These are phyloP conservation scores for Drosophila truncata DNA, from an alignment of 1,140 invertebrate genomes.

Conservation along the genomic window DNA sequence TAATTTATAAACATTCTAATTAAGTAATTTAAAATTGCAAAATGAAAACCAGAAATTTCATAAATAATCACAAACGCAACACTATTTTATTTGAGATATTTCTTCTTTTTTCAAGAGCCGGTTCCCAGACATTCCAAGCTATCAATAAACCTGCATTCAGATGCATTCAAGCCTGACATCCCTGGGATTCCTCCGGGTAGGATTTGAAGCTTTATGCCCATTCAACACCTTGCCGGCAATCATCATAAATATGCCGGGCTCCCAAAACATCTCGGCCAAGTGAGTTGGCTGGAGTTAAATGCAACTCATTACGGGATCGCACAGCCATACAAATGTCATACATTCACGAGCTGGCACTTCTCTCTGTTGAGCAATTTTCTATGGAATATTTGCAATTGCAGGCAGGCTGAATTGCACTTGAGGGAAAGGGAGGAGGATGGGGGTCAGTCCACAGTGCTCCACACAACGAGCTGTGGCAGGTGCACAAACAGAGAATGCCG, in stretches of 20 bases:
- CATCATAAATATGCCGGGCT: conserved; percentile 41
- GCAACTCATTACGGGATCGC: conserved; percentile 72
- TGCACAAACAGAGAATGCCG: conserved; percentile 77
- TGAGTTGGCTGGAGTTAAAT: conserved; percentile 59
- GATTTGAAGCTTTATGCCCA: conserved; percentile 18
- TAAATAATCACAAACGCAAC: not conserved
- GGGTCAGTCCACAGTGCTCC: conserved; percentile 1
- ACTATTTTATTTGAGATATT: not conserved
- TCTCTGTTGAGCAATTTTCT: conserved; percentile 66
- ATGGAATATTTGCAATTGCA: conserved; percentile 76
- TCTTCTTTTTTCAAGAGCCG: not conserved
- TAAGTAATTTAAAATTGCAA: not conserved
- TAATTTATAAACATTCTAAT: not conserved
- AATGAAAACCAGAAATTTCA: not conserved
- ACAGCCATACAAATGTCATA: conserved; percentile 36
- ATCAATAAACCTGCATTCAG: conserved; percentile 44
- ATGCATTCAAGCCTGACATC: conserved; percentile 31
- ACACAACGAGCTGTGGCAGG: conserved; percentile 39
- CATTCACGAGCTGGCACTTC: conserved; percentile 34
- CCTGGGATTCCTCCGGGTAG: not conserved
- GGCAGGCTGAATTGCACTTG: conserved; percentile 68
- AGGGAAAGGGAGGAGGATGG: conserved; percentile 4
- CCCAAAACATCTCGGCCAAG: conserved; percentile 45
- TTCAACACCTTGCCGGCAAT: conserved; percentile 50
- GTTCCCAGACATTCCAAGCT: not conserved